Base-by-base conservation (phyloP, 2,113 vertebrate species). In the Danionella cerebrum region DNA sequence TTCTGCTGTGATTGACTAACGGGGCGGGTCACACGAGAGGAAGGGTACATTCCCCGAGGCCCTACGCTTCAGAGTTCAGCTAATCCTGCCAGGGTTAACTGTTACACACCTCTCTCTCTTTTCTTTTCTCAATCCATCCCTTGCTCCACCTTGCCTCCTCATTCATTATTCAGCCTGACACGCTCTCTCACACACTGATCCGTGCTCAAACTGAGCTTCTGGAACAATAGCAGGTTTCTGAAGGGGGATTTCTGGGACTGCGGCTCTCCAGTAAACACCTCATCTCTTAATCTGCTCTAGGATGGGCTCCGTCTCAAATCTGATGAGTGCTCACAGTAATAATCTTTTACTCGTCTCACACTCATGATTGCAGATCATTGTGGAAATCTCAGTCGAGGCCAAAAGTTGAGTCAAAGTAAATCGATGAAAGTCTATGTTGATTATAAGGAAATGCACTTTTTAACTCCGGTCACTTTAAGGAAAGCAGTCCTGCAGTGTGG, bases 251-350 rank as follows among this genome's bases (percentile, higher is more conserved):
- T 79, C 65, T 71, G 77, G n/a, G 77, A 83, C 84, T 80, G 83
- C 71, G 65, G 75, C 50, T 87, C 84, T 86, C 87, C 79, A 72
- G 83, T 84, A 84, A 84, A 85, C 84, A 84, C 82, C 81, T 84
- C 77, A 89, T 85, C 84, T 83, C 65, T 78, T 85, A 86, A 89
- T 86, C 86, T 80, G 74, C 57, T 62, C 73, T 84, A 80, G 84
- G 79, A 76, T 77, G 78, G 79, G 79, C 84, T 82, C 74, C 71
- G 81, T 86, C 85, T 83, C 77, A 78, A 77, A 83, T 73, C 71
- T 72, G 80, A 69, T 64, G 70, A n/a, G n/a, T n/a, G n/a, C n/a
- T n/a, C n/a, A n/a, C n/a, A n/a, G n/a, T n/a, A n/a, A n/a, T n/a
- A n/a, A n/a, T n/a, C n/a, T n/a, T n/a, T n/a, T n/a, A n/a, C n/a